Conservation (phyloP, 2,113 vertebrate genomes). For the Misgurnus anguillicaudatus region DNA sequence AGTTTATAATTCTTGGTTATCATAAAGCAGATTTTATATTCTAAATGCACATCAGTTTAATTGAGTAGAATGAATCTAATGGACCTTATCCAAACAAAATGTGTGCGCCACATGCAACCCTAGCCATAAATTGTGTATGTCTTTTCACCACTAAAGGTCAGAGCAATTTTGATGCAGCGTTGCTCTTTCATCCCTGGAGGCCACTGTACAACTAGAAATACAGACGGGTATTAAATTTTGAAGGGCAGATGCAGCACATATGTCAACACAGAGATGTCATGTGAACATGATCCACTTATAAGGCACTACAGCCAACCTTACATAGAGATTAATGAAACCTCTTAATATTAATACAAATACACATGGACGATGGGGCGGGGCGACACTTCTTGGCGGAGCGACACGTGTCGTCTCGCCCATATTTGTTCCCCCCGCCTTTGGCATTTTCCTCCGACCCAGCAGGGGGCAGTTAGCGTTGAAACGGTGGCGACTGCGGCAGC, state of each 20-base stretch:
- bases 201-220: background rate
- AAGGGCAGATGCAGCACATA: conserved; percentile 27
- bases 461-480: no score
- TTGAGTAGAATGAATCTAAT: conserved; percentile 10
- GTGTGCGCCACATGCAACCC: background rate
- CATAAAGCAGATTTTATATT: background rate
- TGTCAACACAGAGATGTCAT: conserved; percentile 33
- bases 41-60: background rate
- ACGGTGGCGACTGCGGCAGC: no score
- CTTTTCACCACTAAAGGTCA: conserved; percentile 17
- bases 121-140: background rate
- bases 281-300: conserved; percentile 33
- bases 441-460: no score
- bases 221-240: conserved; percentile 26
- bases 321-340: conserved; percentile 15
- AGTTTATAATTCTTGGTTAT: no score
- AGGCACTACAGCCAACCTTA: conserved; percentile 17
- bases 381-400: no score
- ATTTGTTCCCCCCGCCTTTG: no score
- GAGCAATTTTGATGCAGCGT: conserved; percentile 20
- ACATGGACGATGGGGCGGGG: background rate
- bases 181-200: conserved; percentile 27
- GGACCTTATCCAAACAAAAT: conserved; percentile 11
- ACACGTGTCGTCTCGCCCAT: no score
- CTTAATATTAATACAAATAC: background rate